Conservation (phyloP, 2,113 vertebrate species). For the Pardalotus punctatus region DNA sequence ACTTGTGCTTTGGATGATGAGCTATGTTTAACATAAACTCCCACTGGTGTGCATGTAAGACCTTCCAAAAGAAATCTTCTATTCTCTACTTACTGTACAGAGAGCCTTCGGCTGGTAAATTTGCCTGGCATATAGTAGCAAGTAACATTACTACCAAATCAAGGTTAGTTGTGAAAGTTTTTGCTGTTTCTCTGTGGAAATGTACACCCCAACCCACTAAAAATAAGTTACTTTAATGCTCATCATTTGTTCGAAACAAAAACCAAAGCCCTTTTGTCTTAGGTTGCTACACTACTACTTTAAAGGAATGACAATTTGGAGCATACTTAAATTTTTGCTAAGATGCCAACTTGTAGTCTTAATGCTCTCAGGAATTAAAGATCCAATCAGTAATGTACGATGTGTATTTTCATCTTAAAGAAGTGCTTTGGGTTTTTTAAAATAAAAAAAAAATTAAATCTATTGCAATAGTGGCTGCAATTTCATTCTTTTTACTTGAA, state of each 20-base stretch:
- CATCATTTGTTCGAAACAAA: background rate
- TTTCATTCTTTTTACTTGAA: background rate
- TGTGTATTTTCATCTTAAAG: background rate
- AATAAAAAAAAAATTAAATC: background rate
- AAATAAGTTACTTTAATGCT: background rate
- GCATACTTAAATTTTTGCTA: background rate
- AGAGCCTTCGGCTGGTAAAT: background rate
- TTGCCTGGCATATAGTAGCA: accelerated
- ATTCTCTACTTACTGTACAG: background rate
- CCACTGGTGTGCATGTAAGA: background rate
- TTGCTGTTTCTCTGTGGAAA: background rate
- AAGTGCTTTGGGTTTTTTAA: background rate
- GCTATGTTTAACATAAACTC: background rate
- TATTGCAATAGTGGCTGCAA: background rate
- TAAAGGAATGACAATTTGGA: background rate
- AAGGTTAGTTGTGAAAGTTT: background rate
- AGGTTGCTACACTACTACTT: background rate
- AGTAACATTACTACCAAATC: background rate
- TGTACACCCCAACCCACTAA: background rate
- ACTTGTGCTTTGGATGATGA: background rate
- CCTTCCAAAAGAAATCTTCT: background rate
- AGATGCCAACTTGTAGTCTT: background rate
- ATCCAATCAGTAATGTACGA: background rate
- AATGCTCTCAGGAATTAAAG: background rate
- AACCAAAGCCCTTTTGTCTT: background rate